phyloP scores from a whole-genome alignment of 2,888 invertebrate genomes.

The Philonicus albiceps region DNA sequence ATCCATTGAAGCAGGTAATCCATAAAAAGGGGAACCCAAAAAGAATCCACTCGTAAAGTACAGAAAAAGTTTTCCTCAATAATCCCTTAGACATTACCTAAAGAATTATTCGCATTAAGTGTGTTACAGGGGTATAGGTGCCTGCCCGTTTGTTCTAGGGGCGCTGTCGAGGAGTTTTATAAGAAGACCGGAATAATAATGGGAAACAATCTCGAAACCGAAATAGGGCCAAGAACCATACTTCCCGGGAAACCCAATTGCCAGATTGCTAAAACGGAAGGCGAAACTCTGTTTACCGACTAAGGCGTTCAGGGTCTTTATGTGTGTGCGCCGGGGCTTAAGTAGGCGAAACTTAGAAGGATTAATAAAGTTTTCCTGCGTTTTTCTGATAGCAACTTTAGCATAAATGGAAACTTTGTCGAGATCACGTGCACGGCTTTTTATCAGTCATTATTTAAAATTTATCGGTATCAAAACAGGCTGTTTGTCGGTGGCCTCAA shows the following conservation, averaged over 20 bases:
- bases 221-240: conserved; percentile 4
- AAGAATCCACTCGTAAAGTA: conserved; percentile 34
- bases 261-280: conserved; percentile 7
- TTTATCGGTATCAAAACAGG: not conserved
- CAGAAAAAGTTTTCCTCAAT: conserved; percentile 37
- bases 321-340: not conserved
- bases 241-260: conserved; percentile 7
- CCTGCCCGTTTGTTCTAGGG: conserved; percentile 2
- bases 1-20: conserved; percentile 28
- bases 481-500: no score
- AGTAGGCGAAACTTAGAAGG: not conserved
- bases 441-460: not conserved
- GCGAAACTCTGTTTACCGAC: not conserved
- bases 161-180: conserved; percentile 8
- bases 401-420: not conserved
- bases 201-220: conserved; percentile 24
- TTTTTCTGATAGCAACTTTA: not conserved
- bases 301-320: not conserved
- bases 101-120: conserved; percentile 37
- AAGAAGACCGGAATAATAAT: conserved; percentile 38
- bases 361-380: conserved; percentile 19
- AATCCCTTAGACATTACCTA: conserved; percentile 33
- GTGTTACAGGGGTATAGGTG: not conserved
- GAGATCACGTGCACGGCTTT: not conserved
- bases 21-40: conserved; percentile 16